A percentile compares a stretch with the other conserved stretches of the same genome.
Evolutionary conservation across 2,888 invertebrate genomes (phyloP).

Genomic region (Microctonus brassicae): DNA sequence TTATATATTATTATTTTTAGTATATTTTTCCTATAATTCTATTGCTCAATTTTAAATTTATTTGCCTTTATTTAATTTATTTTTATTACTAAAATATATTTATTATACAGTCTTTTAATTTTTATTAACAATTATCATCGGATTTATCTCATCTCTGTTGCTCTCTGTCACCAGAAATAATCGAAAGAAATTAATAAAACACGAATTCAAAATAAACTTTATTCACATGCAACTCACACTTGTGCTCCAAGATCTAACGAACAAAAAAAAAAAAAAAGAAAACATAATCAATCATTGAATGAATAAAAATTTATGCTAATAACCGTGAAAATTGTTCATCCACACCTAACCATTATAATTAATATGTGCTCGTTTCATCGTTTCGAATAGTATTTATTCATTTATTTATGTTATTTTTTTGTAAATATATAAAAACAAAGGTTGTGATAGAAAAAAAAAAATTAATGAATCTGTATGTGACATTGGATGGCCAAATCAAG

Average conservation of each 20-base stretch:
- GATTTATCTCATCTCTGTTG: conserved; percentile 35
- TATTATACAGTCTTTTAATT: conserved; percentile 2
- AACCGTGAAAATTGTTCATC: conserved; percentile 35
- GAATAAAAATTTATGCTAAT: conserved; percentile 17
- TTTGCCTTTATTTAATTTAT: neutral
- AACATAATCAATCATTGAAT: neutral
- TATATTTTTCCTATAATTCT: neutral
- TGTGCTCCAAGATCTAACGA: conserved; percentile 36
- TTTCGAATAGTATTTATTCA: conserved; percentile 36
- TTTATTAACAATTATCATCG: conserved; percentile 7
- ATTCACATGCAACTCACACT: conserved; percentile 46
- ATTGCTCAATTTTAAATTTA: too few species aligned
- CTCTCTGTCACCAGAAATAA: conserved; percentile 34
- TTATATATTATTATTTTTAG: neutral
- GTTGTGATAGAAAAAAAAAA: conserved; percentile 8
- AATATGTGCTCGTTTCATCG: conserved; percentile 39
- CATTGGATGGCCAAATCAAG: conserved; percentile 15
- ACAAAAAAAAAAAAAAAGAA: conserved; percentile 17
- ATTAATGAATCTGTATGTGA: neutral
- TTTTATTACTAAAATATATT: neutral
- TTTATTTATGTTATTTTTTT: conserved; percentile 14
- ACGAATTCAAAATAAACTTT: conserved; percentile 14
- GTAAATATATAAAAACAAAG: conserved; percentile 25
- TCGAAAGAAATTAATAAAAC: neutral
- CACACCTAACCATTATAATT: conserved; percentile 40